Evolutionary conservation across 1,140 invertebrate species (phyloP).

Genomic region (Cyclina sinensis): DNA sequence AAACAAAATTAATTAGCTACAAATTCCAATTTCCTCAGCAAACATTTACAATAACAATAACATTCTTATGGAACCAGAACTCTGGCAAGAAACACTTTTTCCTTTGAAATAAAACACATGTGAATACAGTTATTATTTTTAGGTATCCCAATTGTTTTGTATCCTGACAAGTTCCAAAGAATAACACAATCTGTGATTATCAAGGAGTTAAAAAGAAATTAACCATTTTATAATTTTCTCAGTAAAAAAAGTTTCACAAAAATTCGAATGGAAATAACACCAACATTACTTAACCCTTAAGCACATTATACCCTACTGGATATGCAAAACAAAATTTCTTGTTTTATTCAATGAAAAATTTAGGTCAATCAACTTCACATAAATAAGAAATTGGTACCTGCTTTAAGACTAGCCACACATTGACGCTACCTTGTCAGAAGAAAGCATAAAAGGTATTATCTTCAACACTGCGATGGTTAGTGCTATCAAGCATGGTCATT

Average conservation of each 20-base stretch:
- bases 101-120: conserved; percentile 32
- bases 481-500: background rate
- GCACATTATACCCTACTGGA: too few relatives aligned
- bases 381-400: too few relatives aligned
- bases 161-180: background rate
- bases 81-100: background rate
- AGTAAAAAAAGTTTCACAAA: too few relatives aligned
- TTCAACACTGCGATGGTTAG: background rate
- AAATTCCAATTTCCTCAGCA: background rate
- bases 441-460: background rate
- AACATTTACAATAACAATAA: conserved; percentile 5
- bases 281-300: too few relatives aligned
- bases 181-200: too few relatives aligned
- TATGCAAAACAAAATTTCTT: too few relatives aligned
- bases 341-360: too few relatives aligned
- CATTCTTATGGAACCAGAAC: background rate
- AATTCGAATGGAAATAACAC: too few relatives aligned
- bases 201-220: background rate
- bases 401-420: too few relatives aligned
- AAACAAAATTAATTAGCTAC: conserved; percentile 14
- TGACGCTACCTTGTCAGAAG: too few relatives aligned
- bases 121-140: background rate
- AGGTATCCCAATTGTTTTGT: background rate
- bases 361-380: too few relatives aligned
- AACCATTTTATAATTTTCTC: background rate